Evolutionary conservation across 2,113 vertebrate genomes (phyloP), one percentile per base, ranked within the genome.

Genomic region (Asarcornis scutulata): DNA sequence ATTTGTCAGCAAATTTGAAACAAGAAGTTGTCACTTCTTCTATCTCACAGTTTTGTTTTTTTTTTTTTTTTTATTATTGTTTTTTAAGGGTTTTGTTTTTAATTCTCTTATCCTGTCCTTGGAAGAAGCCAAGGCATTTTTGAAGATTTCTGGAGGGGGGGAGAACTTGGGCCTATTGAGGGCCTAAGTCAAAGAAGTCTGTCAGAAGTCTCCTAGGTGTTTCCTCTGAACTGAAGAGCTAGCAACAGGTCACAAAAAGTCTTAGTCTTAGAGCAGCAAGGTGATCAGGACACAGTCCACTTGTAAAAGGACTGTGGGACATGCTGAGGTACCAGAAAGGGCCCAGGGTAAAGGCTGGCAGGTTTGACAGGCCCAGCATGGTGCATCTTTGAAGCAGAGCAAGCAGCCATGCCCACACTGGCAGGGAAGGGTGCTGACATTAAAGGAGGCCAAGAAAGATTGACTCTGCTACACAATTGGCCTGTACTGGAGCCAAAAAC

Each of bases 401-500:
- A 71, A 78, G 73, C 3, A 5, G 27, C 9, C 1, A 1, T 68
- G 88, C 15, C 63, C 79, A 34, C 3, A 1, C 34, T 69, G 44
- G 17, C 55, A 86, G 73, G 27, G 77, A 73, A 66, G 38, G 34
- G 13, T 38, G 53, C 32, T 5, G 4, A 53, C 13, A 11, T 32
- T 56, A 59, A 62, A 17, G 46, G 34, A 64, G 16, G 7, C 4
- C 62, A 27, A 83, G 29, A 23, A 73, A 63, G 16, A 68, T 9
- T 0, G 8, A 62, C 14, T 3, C 21, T 66, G 59, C 58, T 77
- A 16, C 5, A 2, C 16, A 44, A 0, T 0, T 76, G 38, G 13
- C 26, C 75, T 76, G n/a, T 40, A 58, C 23, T 26, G 11, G 67
- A 88, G 38, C 26, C 18, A 72, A 71, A 38, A 9, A 62, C 10